Evolutionary conservation across 2,888 invertebrate genomes (phyloP).

Genomic region (Trichogramma evanescens): DNA sequence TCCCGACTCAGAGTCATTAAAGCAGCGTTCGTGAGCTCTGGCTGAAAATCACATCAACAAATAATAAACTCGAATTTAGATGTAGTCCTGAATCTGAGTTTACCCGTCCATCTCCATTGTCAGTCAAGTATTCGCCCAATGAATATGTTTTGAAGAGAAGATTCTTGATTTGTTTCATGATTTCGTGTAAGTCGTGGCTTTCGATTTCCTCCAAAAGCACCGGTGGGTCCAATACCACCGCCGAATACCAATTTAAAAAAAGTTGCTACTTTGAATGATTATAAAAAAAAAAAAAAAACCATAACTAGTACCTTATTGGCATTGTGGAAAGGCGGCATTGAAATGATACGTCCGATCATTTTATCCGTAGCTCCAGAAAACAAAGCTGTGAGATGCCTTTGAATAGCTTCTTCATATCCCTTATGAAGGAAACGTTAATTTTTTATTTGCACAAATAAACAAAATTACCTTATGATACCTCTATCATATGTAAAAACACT

Average conservation of each 20-base stretch:
- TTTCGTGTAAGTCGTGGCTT: slow-evolving; percentile 21
- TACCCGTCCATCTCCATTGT: slow-evolving; percentile 1
- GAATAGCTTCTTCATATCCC: slow-evolving; percentile 35
- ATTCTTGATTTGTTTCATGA: slow-evolving; percentile 27
- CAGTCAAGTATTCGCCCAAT: slow-evolving; percentile 29
- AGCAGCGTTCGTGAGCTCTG: slow-evolving; percentile 16
- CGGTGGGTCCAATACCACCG: slow-evolving; percentile 25
- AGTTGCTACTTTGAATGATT: slow-evolving; percentile 26
- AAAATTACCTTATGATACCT: slow-evolving; percentile 24
- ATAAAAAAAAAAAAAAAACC: background rate
- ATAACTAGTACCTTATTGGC: slow-evolving; percentile 1
- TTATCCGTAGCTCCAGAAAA: slow-evolving; percentile 9
- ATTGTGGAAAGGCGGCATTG: slow-evolving; percentile 27
- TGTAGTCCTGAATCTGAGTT: no score
- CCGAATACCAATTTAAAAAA: slow-evolving; percentile 29
- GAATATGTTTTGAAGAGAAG: slow-evolving; percentile 31
- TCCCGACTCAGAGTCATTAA: slow-evolving; percentile 22
- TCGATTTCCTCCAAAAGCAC: slow-evolving; percentile 27
- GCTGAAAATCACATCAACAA: slow-evolving; percentile 18
- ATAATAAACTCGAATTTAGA: no score
- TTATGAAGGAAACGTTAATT: slow-evolving; percentile 10
- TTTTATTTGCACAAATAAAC: no score
- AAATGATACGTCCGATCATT: slow-evolving; percentile 25
- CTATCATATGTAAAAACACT: slow-evolving; percentile 33
- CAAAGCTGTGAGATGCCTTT: slow-evolving; percentile 28